A percentile compares a stretch with the other conserved stretches of the same genome.
Evolutionary conservation across 2,113 vertebrate genomes (phyloP).

Genomic region (Pelusios castaneus): DNA sequence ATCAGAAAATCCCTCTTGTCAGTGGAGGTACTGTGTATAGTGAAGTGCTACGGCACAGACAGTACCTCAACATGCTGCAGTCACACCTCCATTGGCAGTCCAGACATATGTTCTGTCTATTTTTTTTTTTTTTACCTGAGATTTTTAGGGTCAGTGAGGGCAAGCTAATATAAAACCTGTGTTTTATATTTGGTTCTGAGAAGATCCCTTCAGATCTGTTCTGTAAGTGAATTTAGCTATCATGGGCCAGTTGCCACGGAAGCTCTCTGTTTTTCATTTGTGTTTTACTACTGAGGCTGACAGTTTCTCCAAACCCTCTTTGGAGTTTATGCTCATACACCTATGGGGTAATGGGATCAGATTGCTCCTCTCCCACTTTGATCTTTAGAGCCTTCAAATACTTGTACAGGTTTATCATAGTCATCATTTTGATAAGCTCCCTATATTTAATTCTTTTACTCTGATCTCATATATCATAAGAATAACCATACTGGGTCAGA

Average conservation of each 20-base stretch:
- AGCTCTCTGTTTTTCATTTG: not conserved
- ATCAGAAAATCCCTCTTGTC: too few relatives aligned
- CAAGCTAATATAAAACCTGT: not conserved
- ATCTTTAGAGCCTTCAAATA: slow-evolving; percentile 3
- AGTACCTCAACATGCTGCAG: too few relatives aligned
- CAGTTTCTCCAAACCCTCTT: not conserved
- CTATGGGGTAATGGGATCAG: not conserved
- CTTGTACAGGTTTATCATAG: not conserved
- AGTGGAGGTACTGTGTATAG: too few relatives aligned
- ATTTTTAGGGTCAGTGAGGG: not conserved
- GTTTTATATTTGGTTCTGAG: not conserved
- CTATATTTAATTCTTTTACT: slow-evolving; percentile 10
- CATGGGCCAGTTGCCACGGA: not conserved
- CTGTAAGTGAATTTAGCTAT: not conserved
- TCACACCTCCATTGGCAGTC: too few relatives aligned
- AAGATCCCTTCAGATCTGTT: not conserved
- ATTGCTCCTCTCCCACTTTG: not conserved
- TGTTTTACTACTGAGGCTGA: not conserved
- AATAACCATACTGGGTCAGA: too few relatives aligned
- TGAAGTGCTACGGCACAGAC: too few relatives aligned
- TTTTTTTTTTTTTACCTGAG: not conserved
- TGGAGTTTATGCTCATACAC: not conserved
- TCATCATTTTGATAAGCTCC: not conserved
- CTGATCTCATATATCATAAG: not conserved
- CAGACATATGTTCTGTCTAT: too few relatives aligned